Evolutionary conservation across 2,888 invertebrate genomes (phyloP).

Genomic region (Lydus trimaculatus): DNA sequence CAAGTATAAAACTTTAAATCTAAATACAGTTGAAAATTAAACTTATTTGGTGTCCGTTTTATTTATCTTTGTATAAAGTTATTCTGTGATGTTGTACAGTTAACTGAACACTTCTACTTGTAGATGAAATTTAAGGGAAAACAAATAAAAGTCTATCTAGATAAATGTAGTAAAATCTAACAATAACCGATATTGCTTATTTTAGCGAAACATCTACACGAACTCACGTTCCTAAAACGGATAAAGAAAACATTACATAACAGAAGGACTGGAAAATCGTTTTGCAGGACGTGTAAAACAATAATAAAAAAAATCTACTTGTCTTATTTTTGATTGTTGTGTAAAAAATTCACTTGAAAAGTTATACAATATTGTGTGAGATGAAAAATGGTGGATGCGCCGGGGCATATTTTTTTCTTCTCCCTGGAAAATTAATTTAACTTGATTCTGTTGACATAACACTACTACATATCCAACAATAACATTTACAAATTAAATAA

Average conservation of each 20-base stretch:
- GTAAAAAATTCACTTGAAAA: background rate
- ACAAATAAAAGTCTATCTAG: background rate
- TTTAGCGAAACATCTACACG: background rate
- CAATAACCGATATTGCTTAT: background rate
- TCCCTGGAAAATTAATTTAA: background rate
- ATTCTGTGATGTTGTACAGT: too few relatives aligned
- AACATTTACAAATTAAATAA: background rate
- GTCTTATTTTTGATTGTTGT: background rate
- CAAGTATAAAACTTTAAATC: background rate
- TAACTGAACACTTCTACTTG: too few relatives aligned
- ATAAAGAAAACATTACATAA: background rate
- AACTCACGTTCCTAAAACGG: background rate
- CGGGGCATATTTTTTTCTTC: background rate
- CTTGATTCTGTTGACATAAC: background rate
- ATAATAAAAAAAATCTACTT: background rate
- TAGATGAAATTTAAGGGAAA: background rate
- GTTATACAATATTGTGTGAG: background rate
- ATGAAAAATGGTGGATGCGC: slow-evolving; percentile 2
- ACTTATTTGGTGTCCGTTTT: too few relatives aligned
- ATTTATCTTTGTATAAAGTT: too few relatives aligned
- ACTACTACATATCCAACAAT: background rate
- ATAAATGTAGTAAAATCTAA: background rate
- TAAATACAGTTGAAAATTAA: background rate
- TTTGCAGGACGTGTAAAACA: background rate
- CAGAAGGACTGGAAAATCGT: background rate